Evolutionary conservation across 2,888 invertebrate genomes (phyloP), one percentile per base, ranked within the genome.

Genomic region (Liposcelis brunnea): DNA sequence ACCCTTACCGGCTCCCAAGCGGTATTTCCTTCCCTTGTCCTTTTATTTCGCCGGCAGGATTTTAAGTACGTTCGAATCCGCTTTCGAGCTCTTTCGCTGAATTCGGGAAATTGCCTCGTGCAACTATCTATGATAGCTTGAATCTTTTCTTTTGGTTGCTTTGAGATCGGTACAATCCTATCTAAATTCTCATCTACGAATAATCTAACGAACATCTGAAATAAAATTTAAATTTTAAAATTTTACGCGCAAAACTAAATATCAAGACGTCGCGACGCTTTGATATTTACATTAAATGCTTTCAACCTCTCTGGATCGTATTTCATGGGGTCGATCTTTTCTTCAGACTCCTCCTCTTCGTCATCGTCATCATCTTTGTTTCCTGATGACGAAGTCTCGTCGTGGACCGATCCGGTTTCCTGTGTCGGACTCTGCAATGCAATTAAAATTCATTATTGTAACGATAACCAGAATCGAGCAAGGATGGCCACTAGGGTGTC

Each of bases 121-220:
- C 94, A 94, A 15, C 93, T 93, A 63, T 94, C 94, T 51, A 94
- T 89, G 61, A 94, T 94, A 15, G 93, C 94, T 61, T 94, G 93
- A 54, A 94, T 90, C 69, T 94, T 94, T 63, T 94, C 94, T 62
- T 94, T 94, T 7, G 94, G 94, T 66, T 94, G 94, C 61, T 94
- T 91, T 44, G 93, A 93, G 58, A 94, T 94, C 47, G 94, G 94
- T 47, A 94, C 90, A 71, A 90, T 90, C 59, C 94, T 76, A 63
- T 94, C 94, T 55, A 94, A 70, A 61, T 94, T 94, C 67, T 94
- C 94, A 62, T 94, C 94, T 49, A 94, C 94, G 66, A 94, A 94
- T 49, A 94, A 71, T 35, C 94, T 78, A 50, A 94, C 93, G 65
- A 94, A 94, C 94, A 94, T 94, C 94, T 94, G 70, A 43, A 69